Base-by-base conservation (phyloP, 2,888 invertebrate species). In the Diachrysia chrysitis region DNA sequence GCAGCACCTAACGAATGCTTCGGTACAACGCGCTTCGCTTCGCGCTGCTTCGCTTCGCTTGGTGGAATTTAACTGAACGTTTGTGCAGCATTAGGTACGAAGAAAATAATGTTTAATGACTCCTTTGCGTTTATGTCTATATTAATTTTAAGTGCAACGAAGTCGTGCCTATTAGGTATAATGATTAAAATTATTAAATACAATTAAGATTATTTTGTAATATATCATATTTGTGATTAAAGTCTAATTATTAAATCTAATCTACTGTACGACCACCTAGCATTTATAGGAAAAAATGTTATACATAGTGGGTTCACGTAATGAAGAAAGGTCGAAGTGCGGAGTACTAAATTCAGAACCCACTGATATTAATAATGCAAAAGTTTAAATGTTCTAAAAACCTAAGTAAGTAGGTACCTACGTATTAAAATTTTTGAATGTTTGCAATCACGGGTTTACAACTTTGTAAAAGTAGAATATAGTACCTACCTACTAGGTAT, bases 1-100 rank as follows among this genome's bases (percentile, higher is more conserved):
- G 78, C 69, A 63, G 71, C 73, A 73, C 65, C 73, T 84, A 82
- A 87, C 83, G 83, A 81, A 67, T 51, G 48, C 63, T 72, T 67
- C 67, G 59, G 54, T 21, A 62, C 23, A 46, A 21, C 29, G 12
- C 57, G 57, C 37, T 58, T 60, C 29, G 60, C 21, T 53, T 57
- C 67, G 56, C 19, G 46, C 17, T 42, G 82, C 80, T 75, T 67
- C 75, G 78, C 72, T n/a, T 6, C 42, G 42, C n/a, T 76, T 57
- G 66, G 69, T 58, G 76, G 69, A 70, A 77, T 78, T 75, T 73
- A 79, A 80, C 76, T 66, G 72, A 78, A 67, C 62, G 69, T 67
- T 72, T 60, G 66, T 65, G 67, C 56, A 68, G 51, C 58, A 66
- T 57, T 58, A 51, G 58, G 66, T 35, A 9, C 32, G 58, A 58